Evolutionary conservation across 2,888 invertebrate species (phyloP).

Genomic region (Apotomis turbidana): DNA sequence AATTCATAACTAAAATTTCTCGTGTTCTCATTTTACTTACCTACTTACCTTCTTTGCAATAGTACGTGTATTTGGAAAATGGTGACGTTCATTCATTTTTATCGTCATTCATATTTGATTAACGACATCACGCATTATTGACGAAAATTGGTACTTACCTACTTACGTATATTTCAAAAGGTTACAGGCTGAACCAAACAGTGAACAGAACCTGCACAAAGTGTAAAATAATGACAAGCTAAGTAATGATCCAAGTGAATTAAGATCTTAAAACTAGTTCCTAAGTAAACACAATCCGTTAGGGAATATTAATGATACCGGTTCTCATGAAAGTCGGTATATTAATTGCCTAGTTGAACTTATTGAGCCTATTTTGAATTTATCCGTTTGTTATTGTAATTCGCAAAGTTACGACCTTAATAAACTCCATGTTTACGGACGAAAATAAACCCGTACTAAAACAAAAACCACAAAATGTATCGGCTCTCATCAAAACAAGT

Average conservation of each 20-base stretch:
- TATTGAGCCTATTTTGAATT: constrained; percentile 8
- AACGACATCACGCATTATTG: background rate
- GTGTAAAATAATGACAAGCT: background rate
- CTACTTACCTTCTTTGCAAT: constrained; percentile 7
- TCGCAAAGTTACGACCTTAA: no score
- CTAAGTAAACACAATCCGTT: constrained; percentile 17
- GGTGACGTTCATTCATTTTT: background rate
- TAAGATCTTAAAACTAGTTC: constrained; percentile 12
- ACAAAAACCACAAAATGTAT: background rate
- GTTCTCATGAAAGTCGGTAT: constrained; percentile 16
- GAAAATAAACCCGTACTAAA: background rate
- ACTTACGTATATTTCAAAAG: background rate
- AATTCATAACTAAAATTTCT: constrained; percentile 11
- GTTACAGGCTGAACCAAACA: background rate
- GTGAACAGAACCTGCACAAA: background rate
- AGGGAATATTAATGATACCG: constrained; percentile 20
- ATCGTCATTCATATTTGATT: background rate
- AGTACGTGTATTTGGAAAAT: background rate
- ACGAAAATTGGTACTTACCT: constrained; percentile 1
- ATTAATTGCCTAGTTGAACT: constrained; percentile 25
- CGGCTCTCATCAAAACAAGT: constrained; percentile 1
- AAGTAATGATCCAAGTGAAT: background rate
- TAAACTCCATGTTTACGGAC: no score
- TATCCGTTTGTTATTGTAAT: background rate
- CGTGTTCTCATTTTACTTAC: constrained; percentile 23